A percentile compares a stretch with the other conserved stretches of the same genome.
phyloP scores from a whole-genome alignment of 2,113 vertebrate genomes.

The Cheilinus undulatus region DNA sequence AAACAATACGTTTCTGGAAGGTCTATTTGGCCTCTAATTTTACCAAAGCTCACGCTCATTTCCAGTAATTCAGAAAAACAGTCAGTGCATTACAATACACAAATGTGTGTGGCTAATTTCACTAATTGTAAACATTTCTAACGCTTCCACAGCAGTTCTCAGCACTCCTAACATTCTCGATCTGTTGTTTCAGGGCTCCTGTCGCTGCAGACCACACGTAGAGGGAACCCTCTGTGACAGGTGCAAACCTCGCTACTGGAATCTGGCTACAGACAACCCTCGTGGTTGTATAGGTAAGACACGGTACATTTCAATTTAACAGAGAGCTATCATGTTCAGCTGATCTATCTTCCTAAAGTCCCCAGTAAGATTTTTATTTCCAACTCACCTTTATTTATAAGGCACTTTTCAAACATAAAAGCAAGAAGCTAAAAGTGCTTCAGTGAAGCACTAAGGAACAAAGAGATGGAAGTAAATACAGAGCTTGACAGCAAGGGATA shows the following conservation, averaged over 20 bases:
- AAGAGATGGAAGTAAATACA: too few species aligned
- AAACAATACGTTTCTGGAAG: slow-evolving; percentile 19
- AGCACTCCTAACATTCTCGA: slow-evolving; percentile 20
- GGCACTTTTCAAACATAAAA: too few species aligned
- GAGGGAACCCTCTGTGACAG: slow-evolving; percentile 86
- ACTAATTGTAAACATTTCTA: slow-evolving; percentile 21
- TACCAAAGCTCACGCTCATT: not conserved
- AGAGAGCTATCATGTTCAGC: not conserved
- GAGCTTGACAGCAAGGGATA: too few species aligned
- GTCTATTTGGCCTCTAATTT: slow-evolving; percentile 10
- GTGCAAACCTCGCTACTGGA: slow-evolving; percentile 94
- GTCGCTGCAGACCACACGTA: slow-evolving; percentile 86
- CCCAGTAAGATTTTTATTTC: not conserved
- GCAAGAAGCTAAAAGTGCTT: too few species aligned
- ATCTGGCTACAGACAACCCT: slow-evolving; percentile 85
- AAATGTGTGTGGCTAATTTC: slow-evolving; percentile 8
- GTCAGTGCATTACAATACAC: not conserved
- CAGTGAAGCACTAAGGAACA: too few species aligned
- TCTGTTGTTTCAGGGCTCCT: slow-evolving; percentile 84
- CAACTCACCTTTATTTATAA: too few species aligned
- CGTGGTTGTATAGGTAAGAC: slow-evolving; percentile 88
- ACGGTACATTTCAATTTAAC: not conserved
- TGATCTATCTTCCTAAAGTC: not conserved
- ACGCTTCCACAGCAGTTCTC: slow-evolving; percentile 5
- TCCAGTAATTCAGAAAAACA: slow-evolving; percentile 24